Evolutionary conservation across 2,888 invertebrate genomes (phyloP).

Genomic region (Euplexia lucipara): DNA sequence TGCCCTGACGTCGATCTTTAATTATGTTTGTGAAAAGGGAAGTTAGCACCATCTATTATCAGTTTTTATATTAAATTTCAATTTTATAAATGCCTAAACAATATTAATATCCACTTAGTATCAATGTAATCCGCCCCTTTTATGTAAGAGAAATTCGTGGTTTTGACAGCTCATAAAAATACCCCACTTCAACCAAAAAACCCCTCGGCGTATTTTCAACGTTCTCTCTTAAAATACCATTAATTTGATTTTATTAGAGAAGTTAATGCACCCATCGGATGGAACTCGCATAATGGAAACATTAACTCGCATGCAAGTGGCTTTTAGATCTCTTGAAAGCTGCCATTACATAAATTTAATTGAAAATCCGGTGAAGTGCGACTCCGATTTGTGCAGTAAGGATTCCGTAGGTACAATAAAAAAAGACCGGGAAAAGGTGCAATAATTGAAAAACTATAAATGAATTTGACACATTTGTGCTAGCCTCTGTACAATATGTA

Average conservation of each 20-base stretch:
- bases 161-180: constrained; percentile 30
- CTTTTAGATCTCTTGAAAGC: constrained; percentile 11
- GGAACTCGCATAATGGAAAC: constrained; percentile 6
- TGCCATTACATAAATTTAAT: background rate
- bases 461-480: no score
- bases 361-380: background rate
- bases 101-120: constrained; percentile 8
- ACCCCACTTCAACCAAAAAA: no score
- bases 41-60: no score
- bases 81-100: background rate
- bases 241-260: constrained; percentile 14
- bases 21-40: no score
- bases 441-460: no score
- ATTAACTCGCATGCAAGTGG: constrained; percentile 10
- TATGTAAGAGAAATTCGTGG: constrained; percentile 3
- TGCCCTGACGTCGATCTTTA: no score
- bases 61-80: constrained; percentile 2
- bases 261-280: background rate
- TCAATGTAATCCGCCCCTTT: constrained; percentile 23
- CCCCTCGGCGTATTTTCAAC: background rate
- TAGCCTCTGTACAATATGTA: no score
- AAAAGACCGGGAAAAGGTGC: no score
- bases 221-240: background rate
- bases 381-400: no score
- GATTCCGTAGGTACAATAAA: no score